Conservation (phyloP, 1,140 invertebrate species). For the Goniozus legneri region DNA sequence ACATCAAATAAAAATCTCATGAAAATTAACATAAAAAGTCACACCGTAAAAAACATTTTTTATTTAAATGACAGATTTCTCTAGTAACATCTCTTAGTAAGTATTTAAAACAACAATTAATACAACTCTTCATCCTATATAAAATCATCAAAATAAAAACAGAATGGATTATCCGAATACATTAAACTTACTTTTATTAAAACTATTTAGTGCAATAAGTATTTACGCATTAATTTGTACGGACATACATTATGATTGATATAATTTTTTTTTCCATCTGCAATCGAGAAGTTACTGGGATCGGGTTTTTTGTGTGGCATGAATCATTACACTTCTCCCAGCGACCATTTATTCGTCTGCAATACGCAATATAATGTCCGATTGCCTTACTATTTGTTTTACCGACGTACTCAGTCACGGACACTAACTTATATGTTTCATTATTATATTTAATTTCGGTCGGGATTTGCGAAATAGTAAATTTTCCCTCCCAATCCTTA, state of each 20-base stretch:
- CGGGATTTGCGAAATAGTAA: slow-evolving; percentile 8
- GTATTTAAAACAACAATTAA: too few species aligned
- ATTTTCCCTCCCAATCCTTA: slow-evolving; percentile 1
- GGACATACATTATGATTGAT: slow-evolving; percentile 1
- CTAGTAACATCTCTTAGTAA: too few species aligned
- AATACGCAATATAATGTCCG: slow-evolving; percentile 6
- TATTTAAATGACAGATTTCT: too few species aligned
- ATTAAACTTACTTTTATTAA: too few species aligned
- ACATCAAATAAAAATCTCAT: too few species aligned
- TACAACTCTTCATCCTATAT: too few species aligned
- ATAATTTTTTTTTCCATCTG: slow-evolving; percentile 5
- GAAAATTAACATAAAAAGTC: too few species aligned
- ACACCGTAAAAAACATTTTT: too few species aligned
- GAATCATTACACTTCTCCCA: slow-evolving; percentile 8
- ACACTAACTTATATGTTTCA: not conserved
- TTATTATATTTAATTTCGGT: not conserved
- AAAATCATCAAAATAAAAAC: too few species aligned
- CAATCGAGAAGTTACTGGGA: not conserved
- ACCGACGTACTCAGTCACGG: slow-evolving; percentile 5
- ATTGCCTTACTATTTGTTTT: not conserved
- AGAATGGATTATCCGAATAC: too few species aligned
- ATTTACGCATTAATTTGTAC: too few species aligned
- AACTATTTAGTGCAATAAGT: too few species aligned
- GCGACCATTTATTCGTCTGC: not conserved
- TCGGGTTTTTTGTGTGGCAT: not conserved